Evolutionary conservation across 1,140 invertebrate genomes (phyloP).

Genomic region (Dufourea novaeangliae): DNA sequence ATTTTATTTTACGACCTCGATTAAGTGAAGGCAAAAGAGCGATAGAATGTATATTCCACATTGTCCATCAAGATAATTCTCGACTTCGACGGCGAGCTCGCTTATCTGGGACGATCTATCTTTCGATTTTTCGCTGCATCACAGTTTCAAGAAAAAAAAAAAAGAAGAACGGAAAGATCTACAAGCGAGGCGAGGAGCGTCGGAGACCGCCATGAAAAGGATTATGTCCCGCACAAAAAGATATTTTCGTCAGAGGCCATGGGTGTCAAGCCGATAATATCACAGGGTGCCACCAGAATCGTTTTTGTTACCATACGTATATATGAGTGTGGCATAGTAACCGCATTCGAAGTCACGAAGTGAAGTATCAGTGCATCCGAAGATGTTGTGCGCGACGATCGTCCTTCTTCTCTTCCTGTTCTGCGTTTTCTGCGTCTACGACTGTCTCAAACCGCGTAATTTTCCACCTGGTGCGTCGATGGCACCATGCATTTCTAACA

Average conservation of each 20-base stretch:
- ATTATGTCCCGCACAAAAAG: slow-evolving; percentile 33
- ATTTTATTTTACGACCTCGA: too few relatives aligned
- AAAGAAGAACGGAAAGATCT: neutral
- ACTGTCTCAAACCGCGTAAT: slow-evolving; percentile 70
- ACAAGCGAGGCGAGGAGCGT: neutral
- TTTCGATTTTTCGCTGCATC: neutral
- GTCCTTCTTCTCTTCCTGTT: slow-evolving; percentile 45
- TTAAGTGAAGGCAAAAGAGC: too few relatives aligned
- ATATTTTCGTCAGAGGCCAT: slow-evolving; percentile 59
- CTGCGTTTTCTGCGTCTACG: slow-evolving; percentile 59
- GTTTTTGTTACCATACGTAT: slow-evolving; percentile 47
- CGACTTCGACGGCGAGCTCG: too few relatives aligned
- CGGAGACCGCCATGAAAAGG: neutral
- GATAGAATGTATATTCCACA: too few relatives aligned
- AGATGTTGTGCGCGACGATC: slow-evolving; percentile 60
- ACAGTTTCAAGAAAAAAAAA: neutral
- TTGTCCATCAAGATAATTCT: too few relatives aligned
- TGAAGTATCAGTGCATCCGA: slow-evolving; percentile 24
- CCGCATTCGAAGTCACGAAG: slow-evolving; percentile 1
- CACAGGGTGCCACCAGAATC: slow-evolving; percentile 1
- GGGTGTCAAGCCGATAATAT: slow-evolving; percentile 55
- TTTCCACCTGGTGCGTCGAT: slow-evolving; percentile 74
- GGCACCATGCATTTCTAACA: neutral
- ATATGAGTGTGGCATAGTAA: slow-evolving; percentile 21
- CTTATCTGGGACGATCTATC: neutral